These are phyloP conservation scores for Reticulitermes speratus DNA, from an alignment of 1,140 invertebrate genomes.

Conservation along the genomic window DNA sequence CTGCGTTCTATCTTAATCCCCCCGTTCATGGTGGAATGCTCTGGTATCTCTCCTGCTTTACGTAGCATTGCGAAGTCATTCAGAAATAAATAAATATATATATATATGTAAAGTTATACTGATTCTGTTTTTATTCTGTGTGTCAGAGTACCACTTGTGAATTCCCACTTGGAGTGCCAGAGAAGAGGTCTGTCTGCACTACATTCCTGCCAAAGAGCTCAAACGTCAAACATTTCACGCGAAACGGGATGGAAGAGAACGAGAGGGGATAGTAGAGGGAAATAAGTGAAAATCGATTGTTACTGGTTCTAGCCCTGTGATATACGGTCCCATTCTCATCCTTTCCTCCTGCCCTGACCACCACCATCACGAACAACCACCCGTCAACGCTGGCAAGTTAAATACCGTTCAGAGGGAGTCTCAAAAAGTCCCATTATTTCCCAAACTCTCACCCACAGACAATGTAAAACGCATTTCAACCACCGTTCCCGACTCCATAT, in stretches of 20 bases:
- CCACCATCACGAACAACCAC: not conserved
- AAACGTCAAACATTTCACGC: too few relatives aligned
- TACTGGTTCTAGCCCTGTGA: not conserved
- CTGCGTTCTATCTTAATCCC: too few relatives aligned
- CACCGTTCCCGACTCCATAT: not conserved
- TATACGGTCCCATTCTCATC: not conserved
- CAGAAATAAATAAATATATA: too few relatives aligned
- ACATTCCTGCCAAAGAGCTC: not conserved
- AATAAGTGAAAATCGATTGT: conserved; percentile 19
- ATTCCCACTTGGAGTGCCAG: too few relatives aligned
- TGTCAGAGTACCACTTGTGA: too few relatives aligned
- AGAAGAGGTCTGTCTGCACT: not conserved
- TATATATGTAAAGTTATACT: too few relatives aligned
- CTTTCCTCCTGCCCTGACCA: not conserved
- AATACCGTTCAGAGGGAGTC: not conserved
- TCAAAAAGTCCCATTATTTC: conserved; percentile 13
- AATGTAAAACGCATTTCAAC: not conserved
- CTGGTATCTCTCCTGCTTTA: too few relatives aligned
- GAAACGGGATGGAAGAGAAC: not conserved
- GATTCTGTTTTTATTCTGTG: too few relatives aligned
- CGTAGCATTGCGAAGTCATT: too few relatives aligned
- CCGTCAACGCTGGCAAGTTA: conserved; percentile 3
- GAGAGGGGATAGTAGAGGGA: not conserved
- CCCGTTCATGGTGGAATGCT: too few relatives aligned
- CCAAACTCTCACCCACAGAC: not conserved